A percentile compares a stretch with the other conserved stretches of the same genome.
Evolutionary conservation across 1,140 invertebrate genomes (phyloP).

Genomic region (Lepidostoma basale): DNA sequence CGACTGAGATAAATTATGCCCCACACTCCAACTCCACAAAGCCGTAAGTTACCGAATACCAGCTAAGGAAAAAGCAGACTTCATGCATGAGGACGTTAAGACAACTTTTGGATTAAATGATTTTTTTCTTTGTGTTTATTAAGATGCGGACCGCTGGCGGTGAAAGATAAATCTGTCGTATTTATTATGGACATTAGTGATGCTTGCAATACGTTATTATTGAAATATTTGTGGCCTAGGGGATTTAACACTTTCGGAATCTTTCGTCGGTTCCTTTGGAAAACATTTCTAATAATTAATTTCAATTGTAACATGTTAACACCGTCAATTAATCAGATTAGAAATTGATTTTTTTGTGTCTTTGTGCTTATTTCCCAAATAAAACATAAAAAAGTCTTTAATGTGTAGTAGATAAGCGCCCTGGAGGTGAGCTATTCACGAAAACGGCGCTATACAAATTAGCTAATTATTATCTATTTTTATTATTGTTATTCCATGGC

Average conservation of each 20-base stretch:
- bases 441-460: no score
- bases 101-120: not conserved
- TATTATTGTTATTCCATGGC: no score
- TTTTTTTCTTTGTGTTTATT: not conserved
- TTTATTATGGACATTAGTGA: slow-evolving; percentile 35
- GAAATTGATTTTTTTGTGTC: no score
- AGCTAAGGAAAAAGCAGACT: not conserved
- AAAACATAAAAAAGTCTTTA: no score
- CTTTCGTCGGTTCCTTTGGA: not conserved
- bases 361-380: no score
- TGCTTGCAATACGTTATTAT: slow-evolving; percentile 31
- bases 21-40: not conserved
- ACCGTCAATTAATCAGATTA: no score
- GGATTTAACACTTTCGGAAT: not conserved
- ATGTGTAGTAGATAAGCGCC: no score
- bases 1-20: slow-evolving; percentile 35
- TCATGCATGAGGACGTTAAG: not conserved
- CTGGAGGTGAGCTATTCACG: no score
- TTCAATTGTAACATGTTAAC: no score
- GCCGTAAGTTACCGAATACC: not conserved
- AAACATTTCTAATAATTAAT: no score
- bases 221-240: slow-evolving; percentile 28
- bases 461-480: no score
- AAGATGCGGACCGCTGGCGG: not conserved
- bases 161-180: slow-evolving; percentile 37